A percentile compares a stretch with the other conserved stretches of the same genome.
phyloP scores from a whole-genome alignment of 2,797 vertebrate genomes.

The Schizopygopsis pylzovi region DNA sequence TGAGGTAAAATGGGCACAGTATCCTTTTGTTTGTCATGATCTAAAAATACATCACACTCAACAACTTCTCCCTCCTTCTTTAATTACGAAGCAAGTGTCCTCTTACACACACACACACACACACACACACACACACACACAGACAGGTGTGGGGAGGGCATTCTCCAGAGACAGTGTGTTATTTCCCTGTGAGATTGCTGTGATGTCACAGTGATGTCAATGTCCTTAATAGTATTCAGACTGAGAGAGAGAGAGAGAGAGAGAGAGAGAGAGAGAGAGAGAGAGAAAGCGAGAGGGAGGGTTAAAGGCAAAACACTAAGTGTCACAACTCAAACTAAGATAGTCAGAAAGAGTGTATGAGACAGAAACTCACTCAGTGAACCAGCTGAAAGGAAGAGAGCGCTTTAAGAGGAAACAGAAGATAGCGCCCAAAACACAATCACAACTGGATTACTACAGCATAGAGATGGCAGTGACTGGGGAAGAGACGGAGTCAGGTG shows the following conservation, averaged over 20 bases:
- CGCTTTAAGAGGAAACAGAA: conserved; percentile 10
- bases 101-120: conserved; percentile 30
- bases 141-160: conserved; percentile 52
- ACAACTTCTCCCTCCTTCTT: conserved; percentile 9
- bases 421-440: conserved; percentile 42
- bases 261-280: not conserved
- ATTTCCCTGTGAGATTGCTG: conserved; percentile 85
- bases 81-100: conserved; percentile 6
- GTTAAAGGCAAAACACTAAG: conserved; percentile 35
- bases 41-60: conserved; percentile 76
- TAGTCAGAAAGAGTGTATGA: conserved; percentile 38
- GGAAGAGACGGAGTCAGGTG: conserved; percentile 90
- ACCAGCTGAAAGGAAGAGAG: not conserved
- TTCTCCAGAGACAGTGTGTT: conserved; percentile 81
- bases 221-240: conserved; percentile 85
- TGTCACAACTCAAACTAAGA: conserved; percentile 52
- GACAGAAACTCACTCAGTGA: conserved; percentile 29
- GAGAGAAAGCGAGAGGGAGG: conserved; percentile 10
- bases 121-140: conserved; percentile 27
- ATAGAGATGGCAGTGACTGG: conserved; percentile 91
- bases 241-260: not conserved
- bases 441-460: conserved; percentile 80
- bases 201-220: conserved; percentile 98
- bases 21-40: conserved; percentile 80
- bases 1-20: conserved; percentile 69